Evolutionary conservation across 2,797 vertebrate species (phyloP).

Genomic region (Urocyon cinereoargenteus): DNA sequence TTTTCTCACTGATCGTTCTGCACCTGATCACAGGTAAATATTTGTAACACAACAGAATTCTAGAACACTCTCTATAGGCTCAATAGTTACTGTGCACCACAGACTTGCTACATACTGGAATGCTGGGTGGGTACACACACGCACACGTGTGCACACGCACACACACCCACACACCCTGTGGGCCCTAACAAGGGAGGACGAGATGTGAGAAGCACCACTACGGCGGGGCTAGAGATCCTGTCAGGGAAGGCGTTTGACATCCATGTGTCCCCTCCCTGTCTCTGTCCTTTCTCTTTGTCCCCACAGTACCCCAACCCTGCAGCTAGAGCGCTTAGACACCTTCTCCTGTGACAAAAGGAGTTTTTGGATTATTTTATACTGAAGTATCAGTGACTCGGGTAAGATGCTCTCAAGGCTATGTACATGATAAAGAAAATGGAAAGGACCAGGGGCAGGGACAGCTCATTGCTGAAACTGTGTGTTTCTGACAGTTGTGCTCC

Average conservation of each 20-base stretch:
- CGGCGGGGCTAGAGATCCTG: background rate
- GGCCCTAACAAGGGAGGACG: background rate
- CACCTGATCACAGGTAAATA: background rate
- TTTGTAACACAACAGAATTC: background rate
- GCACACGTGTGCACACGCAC: fast-evolving
- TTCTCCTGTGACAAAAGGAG: background rate
- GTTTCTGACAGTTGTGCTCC: background rate
- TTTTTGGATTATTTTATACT: background rate
- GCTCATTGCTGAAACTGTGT: background rate
- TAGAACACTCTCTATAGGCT: background rate
- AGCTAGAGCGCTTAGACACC: background rate
- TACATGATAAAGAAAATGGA: background rate
- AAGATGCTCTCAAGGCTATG: background rate
- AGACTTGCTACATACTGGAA: background rate
- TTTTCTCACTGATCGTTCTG: background rate
- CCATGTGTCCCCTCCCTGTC: background rate
- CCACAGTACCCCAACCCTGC: background rate
- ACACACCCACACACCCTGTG: background rate
- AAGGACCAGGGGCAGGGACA: background rate
- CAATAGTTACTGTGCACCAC: fast-evolving
- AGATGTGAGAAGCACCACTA: fast-evolving
- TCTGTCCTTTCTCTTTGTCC: background rate
- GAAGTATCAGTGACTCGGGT: background rate
- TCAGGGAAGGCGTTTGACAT: background rate
- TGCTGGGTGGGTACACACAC: background rate